A percentile compares a stretch with the other conserved stretches of the same genome.
phyloP scores from a whole-genome alignment of 1,140 invertebrate species.

The Drosophila obscura region DNA sequence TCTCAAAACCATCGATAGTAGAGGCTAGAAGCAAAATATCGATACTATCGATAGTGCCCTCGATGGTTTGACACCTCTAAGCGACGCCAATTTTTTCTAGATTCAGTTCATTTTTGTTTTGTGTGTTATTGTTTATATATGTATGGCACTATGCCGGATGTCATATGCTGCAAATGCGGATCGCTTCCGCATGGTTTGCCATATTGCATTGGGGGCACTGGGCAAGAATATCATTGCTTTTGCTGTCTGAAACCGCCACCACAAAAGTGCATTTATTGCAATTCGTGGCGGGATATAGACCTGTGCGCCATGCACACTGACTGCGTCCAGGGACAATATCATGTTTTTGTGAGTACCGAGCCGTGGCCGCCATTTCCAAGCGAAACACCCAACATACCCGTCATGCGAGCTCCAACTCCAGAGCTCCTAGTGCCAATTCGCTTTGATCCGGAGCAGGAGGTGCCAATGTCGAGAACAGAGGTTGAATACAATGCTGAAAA shows the following conservation, averaged over 20 bases:
- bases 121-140: too few species aligned
- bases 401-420: too few species aligned
- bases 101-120: too few species aligned
- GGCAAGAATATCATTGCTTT: conserved; percentile 28
- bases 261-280: conserved; percentile 41
- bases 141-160: background rate
- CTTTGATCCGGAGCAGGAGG: too few species aligned
- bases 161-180: conserved; percentile 36
- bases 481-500: too few species aligned
- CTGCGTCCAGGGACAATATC: conserved; percentile 2
- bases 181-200: background rate
- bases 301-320: conserved; percentile 1
- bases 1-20: too few species aligned
- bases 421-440: background rate
- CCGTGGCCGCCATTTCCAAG: conserved; percentile 41
- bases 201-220: background rate
- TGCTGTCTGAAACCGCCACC: conserved; percentile 35
- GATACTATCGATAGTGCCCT: too few species aligned
- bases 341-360: conserved; percentile 27
- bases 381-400: too few species aligned
- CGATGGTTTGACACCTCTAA: too few species aligned
- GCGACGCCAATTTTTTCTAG: too few species aligned
- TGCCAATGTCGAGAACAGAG: too few species aligned
- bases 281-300: conserved; percentile 2
- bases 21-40: too few species aligned